Evolutionary conservation across 2,888 invertebrate genomes (phyloP).

Genomic region (Galerucella pusilla): DNA sequence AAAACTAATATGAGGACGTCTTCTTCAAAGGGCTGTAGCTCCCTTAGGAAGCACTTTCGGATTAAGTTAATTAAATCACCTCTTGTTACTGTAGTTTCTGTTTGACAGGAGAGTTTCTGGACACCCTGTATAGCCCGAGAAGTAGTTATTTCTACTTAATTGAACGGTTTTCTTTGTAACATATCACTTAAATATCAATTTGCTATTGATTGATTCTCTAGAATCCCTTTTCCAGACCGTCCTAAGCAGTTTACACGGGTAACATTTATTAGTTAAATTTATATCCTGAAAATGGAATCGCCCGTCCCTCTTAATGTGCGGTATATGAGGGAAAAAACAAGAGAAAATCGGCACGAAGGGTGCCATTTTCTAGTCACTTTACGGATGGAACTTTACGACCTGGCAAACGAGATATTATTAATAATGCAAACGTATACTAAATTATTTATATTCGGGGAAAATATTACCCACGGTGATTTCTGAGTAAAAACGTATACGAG

Average conservation of each 20-base stretch:
- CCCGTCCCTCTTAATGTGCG: not conserved
- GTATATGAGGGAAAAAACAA: constrained; percentile 9
- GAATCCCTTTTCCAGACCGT: not conserved
- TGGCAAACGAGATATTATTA: constrained; percentile 22
- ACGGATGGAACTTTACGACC: constrained; percentile 21
- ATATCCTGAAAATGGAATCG: constrained; percentile 9
- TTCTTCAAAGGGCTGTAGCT: too few relatives aligned
- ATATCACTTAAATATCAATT: not conserved
- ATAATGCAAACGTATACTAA: constrained; percentile 19
- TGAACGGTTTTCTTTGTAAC: too few relatives aligned
- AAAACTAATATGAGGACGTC: too few relatives aligned
- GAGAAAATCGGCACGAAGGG: constrained; percentile 13
- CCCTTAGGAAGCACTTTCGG: too few relatives aligned
- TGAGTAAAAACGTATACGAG: constrained; percentile 26
- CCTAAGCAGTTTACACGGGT: not conserved
- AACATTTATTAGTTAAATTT: not conserved
- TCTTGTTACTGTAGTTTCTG: too few relatives aligned
- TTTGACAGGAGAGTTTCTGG: too few relatives aligned
- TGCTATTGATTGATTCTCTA: not conserved
- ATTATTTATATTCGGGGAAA: constrained; percentile 26
- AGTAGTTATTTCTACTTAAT: too few relatives aligned
- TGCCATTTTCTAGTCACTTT: constrained; percentile 22
- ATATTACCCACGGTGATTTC: constrained; percentile 30
- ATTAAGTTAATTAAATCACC: too few relatives aligned
- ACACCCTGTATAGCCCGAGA: too few relatives aligned